These are phyloP conservation scores for Trematomus loennbergii DNA, from an alignment of 2,113 vertebrate genomes.

Conservation along the genomic window DNA sequence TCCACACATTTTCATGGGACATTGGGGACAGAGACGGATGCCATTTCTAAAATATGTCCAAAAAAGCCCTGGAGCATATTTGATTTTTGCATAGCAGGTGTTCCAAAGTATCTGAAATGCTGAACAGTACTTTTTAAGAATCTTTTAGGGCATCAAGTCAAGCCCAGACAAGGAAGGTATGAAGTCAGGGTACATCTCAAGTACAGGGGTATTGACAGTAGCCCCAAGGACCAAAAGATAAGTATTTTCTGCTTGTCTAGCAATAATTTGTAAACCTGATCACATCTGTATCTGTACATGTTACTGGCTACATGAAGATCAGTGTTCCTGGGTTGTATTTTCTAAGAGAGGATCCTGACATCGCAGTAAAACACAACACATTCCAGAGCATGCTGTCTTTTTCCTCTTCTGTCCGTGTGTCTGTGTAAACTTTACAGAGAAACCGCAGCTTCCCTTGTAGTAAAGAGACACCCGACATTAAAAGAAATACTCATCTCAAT, in stretches of 20 bases:
- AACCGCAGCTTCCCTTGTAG: neutral
- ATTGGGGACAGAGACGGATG: neutral
- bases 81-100: slow-evolving; percentile 22
- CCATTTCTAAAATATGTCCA: neutral
- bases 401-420: neutral
- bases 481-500: neutral
- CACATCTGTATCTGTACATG: slow-evolving; percentile 28
- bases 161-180: slow-evolving; percentile 60
- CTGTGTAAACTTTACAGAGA: neutral
- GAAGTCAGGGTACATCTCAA: slow-evolving; percentile 30
- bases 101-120: slow-evolving; percentile 4
- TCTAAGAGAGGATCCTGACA: neutral
- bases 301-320: slow-evolving; percentile 5
- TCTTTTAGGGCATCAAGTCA: slow-evolving; percentile 42
- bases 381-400: slow-evolving; percentile 21
- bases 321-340: neutral
- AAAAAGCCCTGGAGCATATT: neutral
- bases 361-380: slow-evolving; percentile 23
- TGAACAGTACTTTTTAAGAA: slow-evolving; percentile 18
- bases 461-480: neutral
- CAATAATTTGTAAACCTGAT: neutral
- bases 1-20: neutral
- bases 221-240: slow-evolving; percentile 15
- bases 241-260: neutral
- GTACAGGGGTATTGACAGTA: slow-evolving; percentile 8